Percentiles rank a stretch among this genome's conserved stretches.
These are phyloP conservation scores for Halichoeres trimaculatus DNA, from an alignment of 2,113 vertebrate species.

Conservation along the genomic window DNA sequence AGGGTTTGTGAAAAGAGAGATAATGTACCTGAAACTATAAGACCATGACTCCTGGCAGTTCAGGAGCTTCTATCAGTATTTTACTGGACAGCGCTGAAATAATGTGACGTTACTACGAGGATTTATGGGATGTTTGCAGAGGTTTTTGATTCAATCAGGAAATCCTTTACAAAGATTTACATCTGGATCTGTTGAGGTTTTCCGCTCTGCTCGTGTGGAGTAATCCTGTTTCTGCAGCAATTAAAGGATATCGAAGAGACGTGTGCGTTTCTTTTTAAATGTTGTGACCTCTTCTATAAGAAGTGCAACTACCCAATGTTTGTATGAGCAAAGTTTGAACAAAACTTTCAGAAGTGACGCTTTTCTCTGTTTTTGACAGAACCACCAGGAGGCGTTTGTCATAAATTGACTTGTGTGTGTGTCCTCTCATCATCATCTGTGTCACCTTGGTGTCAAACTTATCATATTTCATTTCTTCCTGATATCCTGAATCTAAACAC, in stretches of 20 bases:
- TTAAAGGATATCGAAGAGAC: not conserved
- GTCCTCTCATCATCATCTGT: not conserved
- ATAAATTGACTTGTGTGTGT: no score
- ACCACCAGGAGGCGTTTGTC: no score
- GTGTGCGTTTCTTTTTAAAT: not conserved
- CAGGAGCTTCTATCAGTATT: not conserved
- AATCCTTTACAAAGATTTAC: slow-evolving; percentile 1
- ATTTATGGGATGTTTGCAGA: not conserved
- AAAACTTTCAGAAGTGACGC: no score
- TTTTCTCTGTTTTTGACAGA: no score
- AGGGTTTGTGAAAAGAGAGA: not conserved
- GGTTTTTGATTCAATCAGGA: not conserved
- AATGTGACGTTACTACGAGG: not conserved
- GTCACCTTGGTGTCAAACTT: slow-evolving; percentile 14
- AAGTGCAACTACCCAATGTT: no score
- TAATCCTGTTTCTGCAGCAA: slow-evolving; percentile 3
- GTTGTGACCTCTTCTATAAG: not conserved
- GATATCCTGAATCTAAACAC: slow-evolving; percentile 20
- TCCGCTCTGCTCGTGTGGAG: not conserved
- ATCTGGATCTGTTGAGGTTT: slow-evolving; percentile 10
- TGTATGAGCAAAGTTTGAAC: no score
- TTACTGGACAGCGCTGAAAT: not conserved
- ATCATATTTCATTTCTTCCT: not conserved
- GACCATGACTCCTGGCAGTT: no score
- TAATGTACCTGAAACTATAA: not conserved